Base-by-base conservation (phyloP, 2,888 invertebrate species). In the Eupeodes latifasciatus region DNA sequence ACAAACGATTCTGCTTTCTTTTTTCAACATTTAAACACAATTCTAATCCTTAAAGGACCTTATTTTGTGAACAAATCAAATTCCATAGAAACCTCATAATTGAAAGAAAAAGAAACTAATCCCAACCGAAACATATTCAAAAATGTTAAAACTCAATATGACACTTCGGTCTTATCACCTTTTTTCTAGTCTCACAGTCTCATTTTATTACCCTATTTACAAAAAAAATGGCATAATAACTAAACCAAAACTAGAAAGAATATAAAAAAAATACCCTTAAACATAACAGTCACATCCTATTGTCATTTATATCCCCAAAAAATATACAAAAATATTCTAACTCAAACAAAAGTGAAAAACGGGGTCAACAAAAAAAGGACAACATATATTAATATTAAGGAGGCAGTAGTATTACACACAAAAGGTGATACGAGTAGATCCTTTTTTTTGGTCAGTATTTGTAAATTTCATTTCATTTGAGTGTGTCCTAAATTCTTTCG, bases 321-420 rank as follows among this genome's bases (percentile, higher is more conserved):
- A 47, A 19, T 19, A 19, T 19, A 44, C 10, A 2, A 11, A 67
- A 51, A 51, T 51, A 27, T 27, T 67, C 47, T 27, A 36, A 55
- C 57, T 19, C 71, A 71, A 14, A 57, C 19, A 71, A 57, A 71
- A 57, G 2, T 14, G 16, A 40, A 62, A 5, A 62, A 34, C 51
- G 27, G 72, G 51, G 75, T 76, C 83, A 19, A 19, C 19, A 19
- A 19, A 80, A 80, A 74, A 66, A 4, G 83, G 76, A 81, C 61
- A 59, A 83, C 76, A 80, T 80, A 87, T 80, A 87, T 87, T 80
- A 80, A 84, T 87, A 83, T 83, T 87, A 81, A 77, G 71, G 57
- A 80, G 64, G 16, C 84, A 66, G 61, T 51, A 80, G 80, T 80
- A 7, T 36, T 6, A 36, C 36, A 83, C 74, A 71, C 79, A 19